Conservation (phyloP, 2,888 invertebrate genomes). For the Schrankia costaestrigalis region DNA sequence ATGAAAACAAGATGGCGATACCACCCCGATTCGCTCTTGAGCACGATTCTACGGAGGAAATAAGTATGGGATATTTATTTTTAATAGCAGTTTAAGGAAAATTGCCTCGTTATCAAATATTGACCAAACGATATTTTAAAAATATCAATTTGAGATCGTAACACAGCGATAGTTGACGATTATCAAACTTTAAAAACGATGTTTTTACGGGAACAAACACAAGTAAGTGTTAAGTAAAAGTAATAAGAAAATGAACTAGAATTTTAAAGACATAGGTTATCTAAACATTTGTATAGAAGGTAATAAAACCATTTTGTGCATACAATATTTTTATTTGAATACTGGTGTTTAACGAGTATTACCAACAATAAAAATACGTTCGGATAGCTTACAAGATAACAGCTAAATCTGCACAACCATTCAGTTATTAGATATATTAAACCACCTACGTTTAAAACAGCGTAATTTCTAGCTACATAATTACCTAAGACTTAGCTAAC, state of each 20-base stretch:
- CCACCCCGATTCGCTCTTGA: slow-evolving; percentile 22
- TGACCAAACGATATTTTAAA: too few relatives aligned
- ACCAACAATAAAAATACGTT: too few relatives aligned
- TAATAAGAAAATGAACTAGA: too few relatives aligned
- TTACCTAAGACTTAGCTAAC: slow-evolving; percentile 1
- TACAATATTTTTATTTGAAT: too few relatives aligned
- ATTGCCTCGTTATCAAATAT: too few relatives aligned
- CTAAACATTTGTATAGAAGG: too few relatives aligned
- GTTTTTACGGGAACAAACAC: slow-evolving; percentile 9
- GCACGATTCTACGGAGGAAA: too few relatives aligned
- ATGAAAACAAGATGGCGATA: slow-evolving; percentile 27
- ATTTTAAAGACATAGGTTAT: too few relatives aligned
- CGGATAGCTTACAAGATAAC: too few relatives aligned
- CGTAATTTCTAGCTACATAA: slow-evolving; percentile 1
- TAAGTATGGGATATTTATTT: too few relatives aligned
- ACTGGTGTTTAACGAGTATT: too few relatives aligned
- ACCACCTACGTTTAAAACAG: neutral
- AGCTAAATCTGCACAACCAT: neutral
- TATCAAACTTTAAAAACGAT: slow-evolving; percentile 10
- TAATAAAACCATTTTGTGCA: too few relatives aligned
- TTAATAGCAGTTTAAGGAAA: slow-evolving; percentile 17
- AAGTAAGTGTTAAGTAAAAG: neutral
- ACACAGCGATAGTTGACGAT: slow-evolving; percentile 11
- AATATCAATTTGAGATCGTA: slow-evolving; percentile 6
- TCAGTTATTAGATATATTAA: neutral